Evolutionary conservation across 2,797 vertebrate species (phyloP), one percentile per base, ranked within the genome.

Genomic region (Notolabrus celidotus): DNA sequence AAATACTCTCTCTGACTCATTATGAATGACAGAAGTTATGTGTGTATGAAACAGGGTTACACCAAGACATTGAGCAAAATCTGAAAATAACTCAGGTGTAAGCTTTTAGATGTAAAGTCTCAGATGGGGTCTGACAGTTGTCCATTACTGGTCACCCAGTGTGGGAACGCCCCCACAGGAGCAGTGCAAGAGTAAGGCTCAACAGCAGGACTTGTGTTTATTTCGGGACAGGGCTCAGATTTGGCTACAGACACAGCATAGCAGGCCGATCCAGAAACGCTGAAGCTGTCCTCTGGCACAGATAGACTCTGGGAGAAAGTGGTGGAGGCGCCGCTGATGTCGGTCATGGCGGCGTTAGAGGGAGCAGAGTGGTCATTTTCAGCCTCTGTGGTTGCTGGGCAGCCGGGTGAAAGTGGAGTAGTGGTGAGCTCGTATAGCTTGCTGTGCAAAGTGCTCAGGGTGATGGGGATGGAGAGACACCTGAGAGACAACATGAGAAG

Each of bases 391-490:
- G 76, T 17, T 50, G 61, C 23, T 2, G 8, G 16, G 29, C 1
- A 17, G 41, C 14, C 7, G 17, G 73, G 50, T 31, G 67, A 49
- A 45, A 47, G 54, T 12, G 67, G 46, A 25, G 27, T 6, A 33
- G 79, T 41, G 49, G 27, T 22, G 53, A 77, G 51, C 39, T 68
- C 61, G 25, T 75, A 34, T 3, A 92, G 74, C 0, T 86, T 94
- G 78, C 59, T 84, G 71, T 84, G 87, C 47, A 97, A 72, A 2
- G 89, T 83, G 82, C 84, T 93, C 91, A 96, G 91, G 52, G 94
- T 93, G 69, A 93, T 75, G 16, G 96, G 96, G n/a, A 97, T 63
- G 41, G 96, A 97, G 93, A 95, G 90, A 70, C 87, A 96, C 23
- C 96, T 96, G 74, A 33, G 50, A 53, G 0, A 51, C n/a, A 17